Percentiles rank a stretch among this genome's conserved stretches.
phyloP scores from a whole-genome alignment of 2,888 invertebrate species.

The Thecophora atra region DNA sequence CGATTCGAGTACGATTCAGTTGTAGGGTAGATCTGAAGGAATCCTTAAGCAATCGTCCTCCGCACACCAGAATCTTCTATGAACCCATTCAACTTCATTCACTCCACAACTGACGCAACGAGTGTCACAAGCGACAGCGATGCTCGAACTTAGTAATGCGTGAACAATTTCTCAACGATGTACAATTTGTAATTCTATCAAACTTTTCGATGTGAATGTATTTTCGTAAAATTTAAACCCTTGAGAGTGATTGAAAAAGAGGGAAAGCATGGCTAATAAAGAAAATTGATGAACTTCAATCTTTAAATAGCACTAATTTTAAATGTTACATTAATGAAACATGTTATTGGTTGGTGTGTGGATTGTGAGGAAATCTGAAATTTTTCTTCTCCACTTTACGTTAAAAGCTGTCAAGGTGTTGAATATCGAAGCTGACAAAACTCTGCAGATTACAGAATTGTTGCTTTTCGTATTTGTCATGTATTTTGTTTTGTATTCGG shows the following conservation, averaged over 20 bases:
- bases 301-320: neutral
- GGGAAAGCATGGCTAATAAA: too few relatives aligned
- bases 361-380: neutral
- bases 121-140: neutral
- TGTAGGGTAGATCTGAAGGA: too few relatives aligned
- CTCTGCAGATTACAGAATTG: neutral
- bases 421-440: conserved; percentile 1
- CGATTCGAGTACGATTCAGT: too few relatives aligned
- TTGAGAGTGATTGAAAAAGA: too few relatives aligned
- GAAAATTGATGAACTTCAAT: neutral
- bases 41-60: too few relatives aligned
- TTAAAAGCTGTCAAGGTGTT: conserved; percentile 19
- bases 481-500: neutral
- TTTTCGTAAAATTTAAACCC: too few relatives aligned
- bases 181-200: conserved; percentile 20
- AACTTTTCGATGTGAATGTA: too few relatives aligned
- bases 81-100: too few relatives aligned
- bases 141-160: conserved; percentile 7
- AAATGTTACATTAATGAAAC: conserved; percentile 14
- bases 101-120: conserved; percentile 3
- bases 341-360: neutral
- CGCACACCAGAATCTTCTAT: too few relatives aligned
- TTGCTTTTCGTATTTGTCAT: neutral
- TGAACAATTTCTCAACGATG: conserved; percentile 25
- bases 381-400: neutral